Evolutionary conservation across 2,113 vertebrate species (phyloP), one percentile per base, ranked within the genome.

Genomic region (Brachyistius frenatus): DNA sequence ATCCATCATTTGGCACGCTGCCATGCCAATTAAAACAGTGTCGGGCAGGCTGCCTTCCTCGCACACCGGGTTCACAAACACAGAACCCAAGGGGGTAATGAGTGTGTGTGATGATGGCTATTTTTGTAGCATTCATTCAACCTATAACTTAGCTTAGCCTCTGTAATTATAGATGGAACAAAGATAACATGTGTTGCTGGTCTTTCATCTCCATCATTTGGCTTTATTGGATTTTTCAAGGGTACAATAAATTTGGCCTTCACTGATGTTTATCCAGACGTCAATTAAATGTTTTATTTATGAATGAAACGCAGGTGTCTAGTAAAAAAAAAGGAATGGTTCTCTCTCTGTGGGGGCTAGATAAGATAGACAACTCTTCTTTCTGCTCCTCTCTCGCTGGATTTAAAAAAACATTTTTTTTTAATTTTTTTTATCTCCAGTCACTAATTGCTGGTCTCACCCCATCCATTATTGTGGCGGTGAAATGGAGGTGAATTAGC

Each of bases 21-120:
- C 91, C 92, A 91, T 84, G 78, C 81, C 89, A 92, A 94, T 93
- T 91, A 93, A 91, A 89, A 47, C 78, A 36, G 79, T 63, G 16
- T 39, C 35, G 73, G 86, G 87, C 87, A 73, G 47, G 3, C 65
- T 74, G 84, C 79, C 86, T 86, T 85, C 71, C 66, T 66, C 44
- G 5, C 80, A 84, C 83, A 77, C 84, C 68, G 76, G 71, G 69
- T 68, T 76, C 77, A 88, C 78, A 90, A 86, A 89, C 79, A 88
- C 82, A 88, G 8, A 80, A 72, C 65, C 79, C 63, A 60, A 44
- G 35, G 64, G 74, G 73, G 73, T 35, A 68, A 66, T 16, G 53
- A 37, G 35, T 75, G 56, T 64, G 55, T 54, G 35, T 36, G 55
- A 67, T 58, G 77, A 37, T 53, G 66, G 39, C 44, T 63, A 85